Base-by-base conservation (phyloP, 2,888 invertebrate species). In the Monoplex corrugatus region DNA sequence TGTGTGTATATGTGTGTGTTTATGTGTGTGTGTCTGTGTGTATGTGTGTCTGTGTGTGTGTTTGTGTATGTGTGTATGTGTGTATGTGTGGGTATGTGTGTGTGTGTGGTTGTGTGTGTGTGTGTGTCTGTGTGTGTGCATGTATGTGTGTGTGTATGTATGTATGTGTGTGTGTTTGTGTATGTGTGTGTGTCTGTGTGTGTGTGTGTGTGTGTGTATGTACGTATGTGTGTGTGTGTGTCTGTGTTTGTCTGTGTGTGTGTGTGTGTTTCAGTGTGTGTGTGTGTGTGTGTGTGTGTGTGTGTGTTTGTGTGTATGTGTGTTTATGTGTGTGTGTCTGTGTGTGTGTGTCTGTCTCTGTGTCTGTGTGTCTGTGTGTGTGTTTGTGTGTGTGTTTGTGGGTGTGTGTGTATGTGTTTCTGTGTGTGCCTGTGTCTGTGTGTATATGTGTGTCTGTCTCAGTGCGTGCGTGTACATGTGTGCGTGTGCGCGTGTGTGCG, bases 151-250 rank as follows among this genome's bases (percentile, higher is more conserved):
- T 63, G 63, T 23, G 13, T 63, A 28, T 28, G 13, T 63, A 28
- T 28, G 13, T 63, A 28, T 23, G 13, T 63, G 63, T 23, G 13
- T 63, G 63, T 23, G 13, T 63, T 19, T 23, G 13, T 63, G 63
- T 23, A 28, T 63, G 63, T 2, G 63, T 63, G 63, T 2, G 63
- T 63, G 5, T 63, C 28, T 2, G 63, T 68, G 10, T 68, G 63
- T 68, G n/a, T 68, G 63, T 68, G 63, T 13, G 63, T 68, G 63
- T 68, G 63, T 68, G 63, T 68, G 63, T 68, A n/a, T 28, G 63
- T 68, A n/a, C n/a, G 63, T 0, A n/a, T 16, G 28, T 1, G 8
- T 63, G 16, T 63, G 8, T 6, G 16, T 63, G n/a, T n/a, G n/a
- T n/a, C n/a, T n/a, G n/a, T n/a, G n/a, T n/a, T n/a, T n/a, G n/a